phyloP scores from a whole-genome alignment of 2,797 vertebrate genomes.

The Neoniphon sammara region DNA sequence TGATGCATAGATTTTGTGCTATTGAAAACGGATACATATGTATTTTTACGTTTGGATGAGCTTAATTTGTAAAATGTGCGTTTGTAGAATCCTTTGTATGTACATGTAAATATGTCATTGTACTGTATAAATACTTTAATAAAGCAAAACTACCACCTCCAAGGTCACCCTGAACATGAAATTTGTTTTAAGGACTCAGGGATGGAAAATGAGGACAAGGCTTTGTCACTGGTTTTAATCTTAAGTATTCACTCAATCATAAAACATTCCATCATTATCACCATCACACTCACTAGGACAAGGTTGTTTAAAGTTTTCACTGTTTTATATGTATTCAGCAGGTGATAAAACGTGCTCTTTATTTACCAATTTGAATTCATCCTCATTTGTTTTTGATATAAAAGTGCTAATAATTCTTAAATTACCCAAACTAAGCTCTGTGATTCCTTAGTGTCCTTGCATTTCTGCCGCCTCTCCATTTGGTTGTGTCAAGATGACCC shows the following conservation, averaged over 20 bases:
- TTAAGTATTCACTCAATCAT: background rate
- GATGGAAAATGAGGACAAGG: background rate
- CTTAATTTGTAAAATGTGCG: conserved; percentile 44
- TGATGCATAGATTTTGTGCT: conserved; percentile 35
- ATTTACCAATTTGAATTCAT: conserved; percentile 23
- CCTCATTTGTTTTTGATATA: conserved; percentile 49
- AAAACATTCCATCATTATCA: conserved; percentile 5
- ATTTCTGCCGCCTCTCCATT: conserved; percentile 17
- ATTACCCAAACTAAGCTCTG: conserved; percentile 29
- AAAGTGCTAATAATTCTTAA: conserved; percentile 20
- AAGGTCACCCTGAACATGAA: background rate
- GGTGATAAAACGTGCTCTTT: conserved; percentile 17
- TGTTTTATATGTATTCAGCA: conserved; percentile 16
- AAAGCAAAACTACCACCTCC: conserved; percentile 55
- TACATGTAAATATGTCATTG: conserved; percentile 72
- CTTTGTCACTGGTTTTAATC: background rate
- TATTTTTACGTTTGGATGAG: conserved; percentile 44
- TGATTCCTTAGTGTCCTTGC: conserved; percentile 47
- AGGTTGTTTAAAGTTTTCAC: conserved; percentile 13
- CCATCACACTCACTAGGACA: background rate
- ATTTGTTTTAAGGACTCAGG: conserved; percentile 11
- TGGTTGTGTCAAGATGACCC: conserved; percentile 57
- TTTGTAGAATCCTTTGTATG: conserved; percentile 63
- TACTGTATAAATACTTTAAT: conserved; percentile 68
- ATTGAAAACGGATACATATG: conserved; percentile 30